These are phyloP conservation scores for Plagiodera versicolora DNA, from an alignment of 2,888 invertebrate genomes.

Conservation along the genomic window DNA sequence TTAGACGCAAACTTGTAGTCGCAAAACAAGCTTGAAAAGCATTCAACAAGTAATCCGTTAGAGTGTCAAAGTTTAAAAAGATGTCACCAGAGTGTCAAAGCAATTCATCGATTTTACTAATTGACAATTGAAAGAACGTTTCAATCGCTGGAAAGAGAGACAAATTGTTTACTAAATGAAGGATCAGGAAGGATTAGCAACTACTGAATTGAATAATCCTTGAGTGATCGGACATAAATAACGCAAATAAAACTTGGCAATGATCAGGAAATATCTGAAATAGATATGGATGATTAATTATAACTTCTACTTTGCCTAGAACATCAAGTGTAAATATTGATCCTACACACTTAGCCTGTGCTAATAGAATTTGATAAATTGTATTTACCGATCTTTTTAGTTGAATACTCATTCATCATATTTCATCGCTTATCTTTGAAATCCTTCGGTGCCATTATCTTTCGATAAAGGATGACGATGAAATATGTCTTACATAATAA, in stretches of 20 bases:
- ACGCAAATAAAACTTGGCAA: background rate
- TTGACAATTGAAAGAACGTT: too few relatives aligned
- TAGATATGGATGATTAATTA: background rate
- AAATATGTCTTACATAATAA: background rate
- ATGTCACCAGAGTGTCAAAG: background rate
- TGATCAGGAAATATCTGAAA: background rate
- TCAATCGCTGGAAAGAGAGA: too few relatives aligned
- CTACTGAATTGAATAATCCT: background rate
- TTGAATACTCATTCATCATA: conserved; percentile 9
- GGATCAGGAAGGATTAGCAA: too few relatives aligned
- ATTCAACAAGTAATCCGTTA: conserved; percentile 1
- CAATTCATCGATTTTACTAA: too few relatives aligned
- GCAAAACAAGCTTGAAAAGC: conserved; percentile 8
- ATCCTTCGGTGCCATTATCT: background rate
- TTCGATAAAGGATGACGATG: background rate
- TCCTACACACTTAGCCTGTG: background rate
- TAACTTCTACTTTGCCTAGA: background rate
- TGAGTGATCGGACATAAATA: background rate
- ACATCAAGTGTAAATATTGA: conserved; percentile 9
- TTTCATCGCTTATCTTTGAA: background rate
- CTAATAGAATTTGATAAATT: conserved; percentile 13
- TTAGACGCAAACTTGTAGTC: background rate
- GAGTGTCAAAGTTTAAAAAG: conserved; percentile 20
- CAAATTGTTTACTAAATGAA: too few relatives aligned
- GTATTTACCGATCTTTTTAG: conserved; percentile 8